Conservation (phyloP, 2,797 vertebrate species). For the Sphenodon punctatus region DNA sequence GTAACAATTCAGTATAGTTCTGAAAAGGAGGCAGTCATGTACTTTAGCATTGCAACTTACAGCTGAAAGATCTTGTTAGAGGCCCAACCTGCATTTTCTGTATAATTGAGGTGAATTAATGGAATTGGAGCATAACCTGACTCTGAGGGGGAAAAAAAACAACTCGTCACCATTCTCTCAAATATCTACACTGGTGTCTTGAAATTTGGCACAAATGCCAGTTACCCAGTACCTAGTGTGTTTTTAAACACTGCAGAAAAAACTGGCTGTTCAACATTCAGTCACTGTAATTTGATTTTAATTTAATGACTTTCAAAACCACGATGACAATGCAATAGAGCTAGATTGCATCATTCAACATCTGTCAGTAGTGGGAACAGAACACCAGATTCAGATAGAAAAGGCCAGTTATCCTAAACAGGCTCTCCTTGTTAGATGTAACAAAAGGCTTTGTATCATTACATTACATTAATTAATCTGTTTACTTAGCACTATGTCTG, state of each 20-base stretch:
- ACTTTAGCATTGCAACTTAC: too few relatives aligned
- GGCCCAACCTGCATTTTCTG: too few relatives aligned
- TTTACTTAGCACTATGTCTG: not conserved
- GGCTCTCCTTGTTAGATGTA: not conserved
- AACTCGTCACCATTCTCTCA: not conserved
- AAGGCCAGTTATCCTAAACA: not conserved
- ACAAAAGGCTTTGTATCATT: not conserved
- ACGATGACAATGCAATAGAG: not conserved
- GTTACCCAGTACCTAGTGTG: not conserved
- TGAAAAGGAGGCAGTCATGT: too few relatives aligned
- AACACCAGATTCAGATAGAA: not conserved
- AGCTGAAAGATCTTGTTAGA: too few relatives aligned
- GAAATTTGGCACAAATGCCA: not conserved
- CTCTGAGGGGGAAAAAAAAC: too few relatives aligned
- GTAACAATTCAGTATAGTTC: too few relatives aligned
- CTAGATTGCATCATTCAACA: not conserved
- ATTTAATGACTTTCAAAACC: not conserved
- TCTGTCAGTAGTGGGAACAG: not conserved
- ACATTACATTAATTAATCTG: conserved; percentile 1
- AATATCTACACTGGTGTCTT: not conserved
- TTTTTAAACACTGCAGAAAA: not conserved
- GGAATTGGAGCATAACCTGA: too few relatives aligned
- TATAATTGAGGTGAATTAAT: not conserved
- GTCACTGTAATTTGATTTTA: not conserved
- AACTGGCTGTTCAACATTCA: not conserved